phyloP scores from a whole-genome alignment of 1,140 invertebrate genomes.

The Sesamia nonagrioides region DNA sequence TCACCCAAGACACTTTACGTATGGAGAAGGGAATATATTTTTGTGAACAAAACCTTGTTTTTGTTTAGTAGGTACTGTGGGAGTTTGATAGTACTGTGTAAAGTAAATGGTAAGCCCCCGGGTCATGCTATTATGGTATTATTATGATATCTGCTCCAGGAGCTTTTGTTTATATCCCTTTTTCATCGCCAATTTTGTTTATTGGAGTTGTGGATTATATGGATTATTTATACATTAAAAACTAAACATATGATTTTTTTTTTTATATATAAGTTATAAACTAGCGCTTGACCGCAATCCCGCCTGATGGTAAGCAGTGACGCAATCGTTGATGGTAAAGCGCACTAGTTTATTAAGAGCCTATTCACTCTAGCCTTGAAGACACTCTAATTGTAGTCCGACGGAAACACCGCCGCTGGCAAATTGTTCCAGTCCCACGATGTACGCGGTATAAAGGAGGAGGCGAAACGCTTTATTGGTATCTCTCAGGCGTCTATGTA shows the following conservation, averaged over 20 bases:
- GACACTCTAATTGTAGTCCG: too few relatives aligned
- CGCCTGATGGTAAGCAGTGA: neutral
- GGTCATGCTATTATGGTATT: neutral
- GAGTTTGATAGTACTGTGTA: neutral
- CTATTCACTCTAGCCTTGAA: too few relatives aligned
- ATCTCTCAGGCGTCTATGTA: too few relatives aligned
- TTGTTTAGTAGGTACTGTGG: slow-evolving; percentile 11
- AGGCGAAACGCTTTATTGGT: too few relatives aligned
- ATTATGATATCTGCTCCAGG: neutral
- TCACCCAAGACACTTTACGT: slow-evolving; percentile 14
- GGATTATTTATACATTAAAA: neutral
- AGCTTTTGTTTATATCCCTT: neutral
- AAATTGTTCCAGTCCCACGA: too few relatives aligned
- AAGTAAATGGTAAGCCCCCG: slow-evolving; percentile 7
- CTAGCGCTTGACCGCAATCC: too few relatives aligned
- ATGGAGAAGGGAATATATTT: slow-evolving; percentile 2
- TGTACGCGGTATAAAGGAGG: too few relatives aligned
- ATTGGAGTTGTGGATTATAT: neutral
- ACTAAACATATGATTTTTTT: neutral
- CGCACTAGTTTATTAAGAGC: too few relatives aligned
- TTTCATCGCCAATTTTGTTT: slow-evolving; percentile 8
- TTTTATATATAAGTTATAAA: too few relatives aligned
- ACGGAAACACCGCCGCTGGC: too few relatives aligned
- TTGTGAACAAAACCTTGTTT: neutral
- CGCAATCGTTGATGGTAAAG: too few relatives aligned